Evolutionary conservation across 1,140 invertebrate genomes (phyloP).

Genomic region (Agraylea sexmaculata): DNA sequence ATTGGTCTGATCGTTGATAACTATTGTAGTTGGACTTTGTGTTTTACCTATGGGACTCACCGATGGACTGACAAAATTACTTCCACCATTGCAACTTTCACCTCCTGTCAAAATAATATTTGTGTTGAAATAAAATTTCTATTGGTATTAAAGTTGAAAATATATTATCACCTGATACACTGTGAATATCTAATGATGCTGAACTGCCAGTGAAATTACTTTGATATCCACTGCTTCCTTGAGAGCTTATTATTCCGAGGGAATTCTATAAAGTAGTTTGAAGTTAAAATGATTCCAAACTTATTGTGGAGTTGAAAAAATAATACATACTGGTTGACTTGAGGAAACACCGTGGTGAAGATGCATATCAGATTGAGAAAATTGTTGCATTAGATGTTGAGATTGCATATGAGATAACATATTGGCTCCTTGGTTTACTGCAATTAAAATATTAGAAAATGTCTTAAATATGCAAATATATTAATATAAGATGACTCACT

Average conservation of each 20-base stretch:
- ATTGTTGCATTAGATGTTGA: too few relatives aligned
- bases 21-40: slow-evolving; percentile 25
- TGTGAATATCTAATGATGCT: slow-evolving; percentile 35
- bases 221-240: slow-evolving; percentile 39
- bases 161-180: slow-evolving; percentile 29
- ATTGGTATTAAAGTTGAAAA: too few relatives aligned
- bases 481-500: slow-evolving; percentile 24
- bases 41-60: slow-evolving; percentile 37
- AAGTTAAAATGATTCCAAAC: background rate
- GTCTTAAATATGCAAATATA: too few relatives aligned
- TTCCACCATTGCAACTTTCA: slow-evolving; percentile 21
- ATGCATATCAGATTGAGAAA: too few relatives aligned
- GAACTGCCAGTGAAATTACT: slow-evolving; percentile 42
- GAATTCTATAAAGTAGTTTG: slow-evolving; percentile 24
- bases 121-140: slow-evolving; percentile 2
- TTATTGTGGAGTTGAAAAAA: background rate
- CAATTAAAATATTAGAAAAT: too few relatives aligned
- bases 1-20: slow-evolving; percentile 25
- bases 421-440: too few relatives aligned
- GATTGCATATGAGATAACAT: too few relatives aligned
- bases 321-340: slow-evolving; percentile 15
- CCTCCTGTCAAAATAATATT: slow-evolving; percentile 23
- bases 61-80: slow-evolving; percentile 33
- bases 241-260: slow-evolving; percentile 31
- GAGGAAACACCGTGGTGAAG: too few relatives aligned